phyloP scores from a whole-genome alignment of 2,113 vertebrate species.

The Brachirus orientalis region DNA sequence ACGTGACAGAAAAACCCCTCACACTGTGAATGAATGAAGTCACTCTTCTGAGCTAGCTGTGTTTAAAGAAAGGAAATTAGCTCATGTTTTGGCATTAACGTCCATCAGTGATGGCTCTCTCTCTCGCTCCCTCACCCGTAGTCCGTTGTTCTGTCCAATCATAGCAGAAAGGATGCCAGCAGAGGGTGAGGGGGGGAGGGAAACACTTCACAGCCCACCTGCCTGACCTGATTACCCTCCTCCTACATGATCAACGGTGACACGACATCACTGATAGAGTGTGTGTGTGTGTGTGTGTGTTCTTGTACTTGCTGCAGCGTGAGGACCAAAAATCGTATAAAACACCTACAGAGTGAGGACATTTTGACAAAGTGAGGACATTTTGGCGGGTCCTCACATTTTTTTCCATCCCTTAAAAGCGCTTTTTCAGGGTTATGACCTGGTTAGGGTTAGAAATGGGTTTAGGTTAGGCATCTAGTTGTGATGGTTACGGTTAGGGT shows the following conservation, averaged over 20 bases:
- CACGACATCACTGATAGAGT: constrained; percentile 42
- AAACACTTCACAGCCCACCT: constrained; percentile 31
- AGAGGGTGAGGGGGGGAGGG: constrained; percentile 7
- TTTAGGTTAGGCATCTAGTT: too few species aligned
- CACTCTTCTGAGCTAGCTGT: constrained; percentile 20
- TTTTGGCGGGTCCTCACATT: too few species aligned
- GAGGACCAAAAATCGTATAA: too few species aligned
- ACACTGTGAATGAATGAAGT: constrained; percentile 8
- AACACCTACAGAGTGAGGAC: too few species aligned
- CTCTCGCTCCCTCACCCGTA: constrained; percentile 11
- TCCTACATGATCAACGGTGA: constrained; percentile 50
- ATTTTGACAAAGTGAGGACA: too few species aligned
- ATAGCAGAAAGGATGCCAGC: constrained; percentile 31
- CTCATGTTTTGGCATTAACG: constrained; percentile 51
- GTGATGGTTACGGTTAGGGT: too few species aligned
- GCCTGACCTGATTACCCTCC: constrained; percentile 52
- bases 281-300: too few species aligned
- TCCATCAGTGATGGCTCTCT: constrained; percentile 35
- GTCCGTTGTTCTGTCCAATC: constrained; percentile 66
- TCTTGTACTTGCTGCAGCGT: neutral
- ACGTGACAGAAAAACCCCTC: constrained; percentile 14
- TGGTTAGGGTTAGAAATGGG: too few species aligned
- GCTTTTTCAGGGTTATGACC: too few species aligned
- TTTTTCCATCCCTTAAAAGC: too few species aligned
- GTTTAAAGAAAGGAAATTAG: constrained; percentile 53